A percentile compares a stretch with the other conserved stretches of the same genome.
Conservation (phyloP, 2,888 invertebrate species). For the Sthenelais limicola region DNA sequence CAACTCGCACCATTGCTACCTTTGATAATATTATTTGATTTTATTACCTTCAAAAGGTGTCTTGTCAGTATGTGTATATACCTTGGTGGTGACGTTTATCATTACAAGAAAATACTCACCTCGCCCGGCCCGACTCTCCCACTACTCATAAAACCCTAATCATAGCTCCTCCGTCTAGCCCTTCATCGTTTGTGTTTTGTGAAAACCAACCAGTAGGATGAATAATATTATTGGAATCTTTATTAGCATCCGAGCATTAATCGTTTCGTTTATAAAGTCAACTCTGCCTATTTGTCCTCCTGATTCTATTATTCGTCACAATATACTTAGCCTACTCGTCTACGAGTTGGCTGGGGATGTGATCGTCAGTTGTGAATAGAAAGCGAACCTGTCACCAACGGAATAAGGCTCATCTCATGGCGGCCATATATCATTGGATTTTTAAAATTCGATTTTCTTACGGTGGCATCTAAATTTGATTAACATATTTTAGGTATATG, state of each 20-base stretch:
- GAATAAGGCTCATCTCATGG: no score
- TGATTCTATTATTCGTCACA: slow-evolving; percentile 28
- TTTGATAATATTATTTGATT: slow-evolving; percentile 35
- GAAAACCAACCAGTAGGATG: slow-evolving; percentile 2
- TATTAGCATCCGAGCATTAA: slow-evolving; percentile 23
- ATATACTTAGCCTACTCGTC: slow-evolving; percentile 31
- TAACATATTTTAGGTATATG: no score
- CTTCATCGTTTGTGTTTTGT: slow-evolving; percentile 20
- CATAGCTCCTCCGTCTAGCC: background rate
- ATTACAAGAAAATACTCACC: background rate
- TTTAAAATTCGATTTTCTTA: no score
- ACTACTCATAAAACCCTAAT: slow-evolving; percentile 4
- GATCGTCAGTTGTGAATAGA: no score
- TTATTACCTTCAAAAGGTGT: slow-evolving; percentile 34
- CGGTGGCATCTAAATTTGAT: no score
- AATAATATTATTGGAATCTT: slow-evolving; percentile 31
- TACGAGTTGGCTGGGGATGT: no score
- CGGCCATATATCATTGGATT: no score
- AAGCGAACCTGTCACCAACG: no score
- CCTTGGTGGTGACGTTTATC: slow-evolving; percentile 12
- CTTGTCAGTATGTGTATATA: background rate
- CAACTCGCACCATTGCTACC: slow-evolving; percentile 14
- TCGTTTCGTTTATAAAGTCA: slow-evolving; percentile 4
- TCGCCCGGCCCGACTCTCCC: background rate
- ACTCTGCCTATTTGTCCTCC: slow-evolving; percentile 19